A percentile compares a stretch with the other conserved stretches of the same genome.
These are phyloP conservation scores for Sitobion miscanthi DNA, from an alignment of 1,140 invertebrate genomes.

Conservation along the genomic window DNA sequence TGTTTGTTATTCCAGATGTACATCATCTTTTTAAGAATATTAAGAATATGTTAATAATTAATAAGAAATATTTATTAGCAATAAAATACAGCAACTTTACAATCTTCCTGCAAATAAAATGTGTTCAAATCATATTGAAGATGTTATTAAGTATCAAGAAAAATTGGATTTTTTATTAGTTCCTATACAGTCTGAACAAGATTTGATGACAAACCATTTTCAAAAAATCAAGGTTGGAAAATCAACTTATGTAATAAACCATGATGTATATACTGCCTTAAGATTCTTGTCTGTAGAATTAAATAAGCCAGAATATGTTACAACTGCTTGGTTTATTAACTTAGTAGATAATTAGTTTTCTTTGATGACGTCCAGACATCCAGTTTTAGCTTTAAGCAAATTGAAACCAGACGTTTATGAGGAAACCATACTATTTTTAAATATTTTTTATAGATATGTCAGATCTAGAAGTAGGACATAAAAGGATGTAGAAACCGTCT, in stretches of 20 bases:
- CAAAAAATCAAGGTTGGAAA: constrained; percentile 28
- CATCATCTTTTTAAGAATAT: constrained; percentile 44
- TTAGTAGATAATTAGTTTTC: constrained; percentile 55
- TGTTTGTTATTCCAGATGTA: constrained; percentile 26
- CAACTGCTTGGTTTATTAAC: constrained; percentile 57
- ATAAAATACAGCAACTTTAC: not conserved
- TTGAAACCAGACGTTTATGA: constrained; percentile 38
- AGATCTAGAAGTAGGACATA: constrained; percentile 40
- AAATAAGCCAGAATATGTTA: constrained; percentile 39
- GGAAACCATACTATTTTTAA: constrained; percentile 54
- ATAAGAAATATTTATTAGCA: constrained; percentile 8
- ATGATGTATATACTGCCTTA: constrained; percentile 16
- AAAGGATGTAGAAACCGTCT: constrained; percentile 46
- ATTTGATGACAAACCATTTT: constrained; percentile 12
- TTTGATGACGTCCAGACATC: constrained; percentile 51
- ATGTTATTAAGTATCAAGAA: constrained; percentile 22
- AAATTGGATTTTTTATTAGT: constrained; percentile 24
- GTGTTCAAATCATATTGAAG: not conserved
- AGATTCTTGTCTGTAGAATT: constrained; percentile 9
- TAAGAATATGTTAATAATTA: constrained; percentile 12
- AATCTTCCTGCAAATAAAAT: constrained; percentile 23
- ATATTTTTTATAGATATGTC: constrained; percentile 45
- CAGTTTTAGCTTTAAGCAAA: constrained; percentile 47
- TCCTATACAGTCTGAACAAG: constrained; percentile 9
- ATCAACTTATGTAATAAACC: constrained; percentile 1